phyloP scores from a whole-genome alignment of 2,113 vertebrate species.

The Otus sunia region DNA sequence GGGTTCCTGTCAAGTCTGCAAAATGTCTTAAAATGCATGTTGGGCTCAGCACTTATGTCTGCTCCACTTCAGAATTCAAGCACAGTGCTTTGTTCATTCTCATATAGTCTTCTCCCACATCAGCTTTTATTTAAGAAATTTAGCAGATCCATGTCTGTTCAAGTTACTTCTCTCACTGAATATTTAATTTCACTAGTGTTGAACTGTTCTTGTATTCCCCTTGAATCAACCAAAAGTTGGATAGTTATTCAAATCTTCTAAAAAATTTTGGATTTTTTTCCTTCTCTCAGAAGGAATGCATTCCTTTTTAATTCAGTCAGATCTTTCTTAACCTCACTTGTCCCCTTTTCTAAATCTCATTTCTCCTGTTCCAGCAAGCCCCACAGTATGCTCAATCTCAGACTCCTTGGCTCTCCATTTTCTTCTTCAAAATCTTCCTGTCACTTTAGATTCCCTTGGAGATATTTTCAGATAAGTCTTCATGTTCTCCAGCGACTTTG shows the following conservation, averaged over 20 bases:
- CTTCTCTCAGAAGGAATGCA: not conserved
- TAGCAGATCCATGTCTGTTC: not conserved
- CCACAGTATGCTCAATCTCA: not conserved
- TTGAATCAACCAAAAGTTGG: not conserved
- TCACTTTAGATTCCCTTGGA: not conserved
- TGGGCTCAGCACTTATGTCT: not conserved
- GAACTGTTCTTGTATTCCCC: not conserved
- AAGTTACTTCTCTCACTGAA: not conserved
- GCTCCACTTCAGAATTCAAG: not conserved
- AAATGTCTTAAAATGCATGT: not conserved
- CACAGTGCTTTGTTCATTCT: not conserved
- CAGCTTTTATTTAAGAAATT: not conserved
- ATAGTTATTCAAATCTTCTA: not conserved
- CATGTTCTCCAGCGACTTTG: not conserved
- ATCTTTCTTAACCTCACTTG: not conserved
- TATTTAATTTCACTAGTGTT: not conserved
- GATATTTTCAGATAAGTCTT: not conserved
- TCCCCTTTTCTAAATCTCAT: not conserved
- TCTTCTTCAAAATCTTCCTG: not conserved
- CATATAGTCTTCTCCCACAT: not conserved
- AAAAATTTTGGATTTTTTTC: not conserved
- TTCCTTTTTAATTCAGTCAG: not conserved
- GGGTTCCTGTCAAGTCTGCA: not conserved
- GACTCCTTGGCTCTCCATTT: not conserved
- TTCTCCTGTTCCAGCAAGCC: not conserved